phyloP scores from a whole-genome alignment of 2,888 invertebrate genomes.

The Eutolmus rufibarbis region DNA sequence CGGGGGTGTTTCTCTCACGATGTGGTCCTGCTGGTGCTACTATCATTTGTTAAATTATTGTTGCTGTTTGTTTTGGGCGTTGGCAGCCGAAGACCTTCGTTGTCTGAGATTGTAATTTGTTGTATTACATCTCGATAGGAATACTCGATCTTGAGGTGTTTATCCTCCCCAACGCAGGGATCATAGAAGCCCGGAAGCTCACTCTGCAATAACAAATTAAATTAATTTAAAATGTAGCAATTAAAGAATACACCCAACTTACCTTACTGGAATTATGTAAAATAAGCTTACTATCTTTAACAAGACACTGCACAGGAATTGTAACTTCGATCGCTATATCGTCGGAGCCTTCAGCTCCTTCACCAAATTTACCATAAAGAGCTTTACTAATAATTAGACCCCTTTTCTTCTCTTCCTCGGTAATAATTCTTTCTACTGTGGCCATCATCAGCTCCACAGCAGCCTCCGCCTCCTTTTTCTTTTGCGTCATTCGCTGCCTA shows the following conservation, averaged over 20 bases:
- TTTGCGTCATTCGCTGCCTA: conserved; percentile 74
- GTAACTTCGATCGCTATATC: conserved; percentile 81
- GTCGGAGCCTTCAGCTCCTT: conserved; percentile 54
- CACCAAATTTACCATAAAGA: conserved; percentile 75
- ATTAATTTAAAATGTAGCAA: conserved; percentile 6
- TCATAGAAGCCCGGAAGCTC: conserved; percentile 97
- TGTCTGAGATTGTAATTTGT: conserved; percentile 80
- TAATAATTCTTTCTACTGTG: conserved; percentile 82
- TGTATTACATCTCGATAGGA: conserved; percentile 82
- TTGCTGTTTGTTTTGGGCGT: conserved; percentile 33
- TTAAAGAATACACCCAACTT: conserved; percentile 46
- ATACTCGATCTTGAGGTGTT: conserved; percentile 86
- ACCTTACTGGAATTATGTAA: conserved; percentile 89
- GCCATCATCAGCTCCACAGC: conserved; percentile 91
- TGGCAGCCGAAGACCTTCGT: conserved; percentile 81
- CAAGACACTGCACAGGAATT: conserved; percentile 92
- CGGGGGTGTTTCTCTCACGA: background rate
- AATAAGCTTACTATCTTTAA: conserved; percentile 87
- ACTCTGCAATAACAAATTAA: conserved; percentile 69
- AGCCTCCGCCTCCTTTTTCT: conserved; percentile 82
- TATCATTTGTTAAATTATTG: background rate
- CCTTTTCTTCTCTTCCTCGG: conserved; percentile 80
- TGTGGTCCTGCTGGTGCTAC: background rate
- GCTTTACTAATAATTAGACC: conserved; percentile 89
- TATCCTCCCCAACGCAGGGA: conserved; percentile 91